Evolutionary conservation across 2,113 vertebrate genomes (phyloP).

Genomic region (Notiomystis cincta): DNA sequence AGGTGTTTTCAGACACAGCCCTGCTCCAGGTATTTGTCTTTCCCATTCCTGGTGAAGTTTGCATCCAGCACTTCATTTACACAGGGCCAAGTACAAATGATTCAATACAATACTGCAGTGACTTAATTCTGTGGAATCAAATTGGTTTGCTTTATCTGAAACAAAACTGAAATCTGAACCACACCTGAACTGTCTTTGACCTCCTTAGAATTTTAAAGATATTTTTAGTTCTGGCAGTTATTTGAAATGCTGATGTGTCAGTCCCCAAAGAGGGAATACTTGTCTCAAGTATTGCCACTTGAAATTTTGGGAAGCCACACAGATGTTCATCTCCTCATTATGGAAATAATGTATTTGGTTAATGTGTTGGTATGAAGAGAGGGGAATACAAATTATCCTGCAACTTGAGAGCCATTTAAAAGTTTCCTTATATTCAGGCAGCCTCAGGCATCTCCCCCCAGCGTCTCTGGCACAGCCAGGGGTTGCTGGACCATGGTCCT

Average conservation of each 20-base stretch:
- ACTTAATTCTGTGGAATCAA: not conserved
- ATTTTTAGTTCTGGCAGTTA: slow-evolving; percentile 11
- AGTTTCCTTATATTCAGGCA: not conserved
- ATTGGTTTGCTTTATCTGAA: not conserved
- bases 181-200: slow-evolving; percentile 26
- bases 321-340: slow-evolving; percentile 68
- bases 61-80: not conserved
- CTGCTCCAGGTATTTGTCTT: not conserved
- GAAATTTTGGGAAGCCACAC: slow-evolving; percentile 65
- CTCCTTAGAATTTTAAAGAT: not conserved
- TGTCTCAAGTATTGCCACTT: slow-evolving; percentile 59
- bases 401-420: slow-evolving; percentile 34
- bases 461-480: not conserved
- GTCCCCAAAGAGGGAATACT: slow-evolving; percentile 48
- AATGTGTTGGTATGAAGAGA: slow-evolving; percentile 51
- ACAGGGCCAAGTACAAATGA: not conserved
- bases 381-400: slow-evolving; percentile 60
- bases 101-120: not conserved
- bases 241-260: slow-evolving; percentile 49
- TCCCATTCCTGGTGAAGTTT: not conserved
- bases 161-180: not conserved
- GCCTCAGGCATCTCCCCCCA: not conserved
- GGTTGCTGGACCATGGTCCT: too few relatives aligned
- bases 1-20: fast-evolving
- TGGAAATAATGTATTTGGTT: slow-evolving; percentile 65